Evolutionary conservation across 2,113 vertebrate genomes (phyloP), one percentile per base, ranked within the genome.

Genomic region (Bubalus kerabau): DNA sequence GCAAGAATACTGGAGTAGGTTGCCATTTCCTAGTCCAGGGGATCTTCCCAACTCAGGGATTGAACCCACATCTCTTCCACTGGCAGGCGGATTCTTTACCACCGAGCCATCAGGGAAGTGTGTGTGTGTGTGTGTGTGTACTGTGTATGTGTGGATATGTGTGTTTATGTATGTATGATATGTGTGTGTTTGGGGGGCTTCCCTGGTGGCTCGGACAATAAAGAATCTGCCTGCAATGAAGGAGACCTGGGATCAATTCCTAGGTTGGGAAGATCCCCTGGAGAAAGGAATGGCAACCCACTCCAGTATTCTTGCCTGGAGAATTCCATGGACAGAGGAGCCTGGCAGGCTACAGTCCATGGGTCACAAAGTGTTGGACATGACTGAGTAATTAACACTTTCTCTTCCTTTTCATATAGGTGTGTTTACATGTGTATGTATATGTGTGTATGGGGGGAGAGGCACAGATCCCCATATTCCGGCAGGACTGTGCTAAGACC

Each of bases 91-190:
- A 40, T 74, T 74, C 71, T 43, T 13, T 13, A 43, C 71, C 71
- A 74, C 21, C 0, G 0, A 23, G 67, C 67, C 67, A 74, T 40
- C 21, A 74, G 30, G 43, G 76, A 30, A 48, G 43, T 10, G 16
- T 43, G 6, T 54, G 32, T 56, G 32, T 82, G 3, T 40, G 4
- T 56, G 56, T 57, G 56, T 48, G 10, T 48, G 46, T 48, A 15
- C 4, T 21, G 30, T 21, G 10, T 19, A 5, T 26, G 52, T 23
- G 6, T 19, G n/a, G n/a, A 19, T 10, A 10, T 30, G 13, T 50
- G 15, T 48, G 9, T 43, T 15, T 56, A n/a, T 26, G 21, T 24
- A 8, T 0, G 14, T 24, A 19, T 6, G 12, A 2, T 5, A 8
- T 23, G 13, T 0, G 23, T 24, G 46, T 48, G 8, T 28, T 43